Conservation (phyloP, 2,113 vertebrate genomes). For the Corvus moneduloides region DNA sequence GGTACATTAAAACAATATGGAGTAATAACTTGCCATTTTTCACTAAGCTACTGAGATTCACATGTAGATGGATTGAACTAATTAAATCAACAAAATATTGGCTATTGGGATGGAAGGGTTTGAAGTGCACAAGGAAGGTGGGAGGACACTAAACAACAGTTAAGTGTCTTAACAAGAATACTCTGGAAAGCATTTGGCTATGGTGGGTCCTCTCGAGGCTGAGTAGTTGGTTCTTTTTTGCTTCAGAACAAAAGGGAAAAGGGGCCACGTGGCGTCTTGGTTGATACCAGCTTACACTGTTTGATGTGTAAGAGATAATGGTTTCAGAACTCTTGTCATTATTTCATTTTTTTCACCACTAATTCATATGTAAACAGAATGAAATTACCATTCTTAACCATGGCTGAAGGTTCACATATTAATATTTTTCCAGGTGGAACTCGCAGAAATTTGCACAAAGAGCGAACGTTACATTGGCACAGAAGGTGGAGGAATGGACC, state of each 20-base stretch:
- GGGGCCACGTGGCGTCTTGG: neutral
- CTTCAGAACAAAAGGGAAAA: neutral
- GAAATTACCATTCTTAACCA: neutral
- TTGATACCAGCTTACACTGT: neutral
- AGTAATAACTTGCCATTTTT: neutral
- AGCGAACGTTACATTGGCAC: slow-evolving; percentile 92
- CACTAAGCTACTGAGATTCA: neutral
- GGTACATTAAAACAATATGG: neutral
- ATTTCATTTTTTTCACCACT: neutral
- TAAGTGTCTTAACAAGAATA: neutral
- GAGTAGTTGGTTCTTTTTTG: neutral
- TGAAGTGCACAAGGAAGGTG: neutral
- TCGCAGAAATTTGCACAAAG: slow-evolving; percentile 92
- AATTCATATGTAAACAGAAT: neutral
- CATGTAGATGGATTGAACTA: neutral
- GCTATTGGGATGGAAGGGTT: neutral
- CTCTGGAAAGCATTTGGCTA: neutral
- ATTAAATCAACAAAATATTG: neutral
- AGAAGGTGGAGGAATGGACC: slow-evolving; percentile 99
- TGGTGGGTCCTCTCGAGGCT: neutral
- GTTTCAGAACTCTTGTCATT: neutral
- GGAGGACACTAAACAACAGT: neutral
- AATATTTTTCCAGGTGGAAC: slow-evolving; percentile 76
- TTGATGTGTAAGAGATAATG: neutral
- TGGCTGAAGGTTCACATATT: neutral